Conservation (phyloP, 2,888 invertebrate species). For the Drosophila testacea region DNA sequence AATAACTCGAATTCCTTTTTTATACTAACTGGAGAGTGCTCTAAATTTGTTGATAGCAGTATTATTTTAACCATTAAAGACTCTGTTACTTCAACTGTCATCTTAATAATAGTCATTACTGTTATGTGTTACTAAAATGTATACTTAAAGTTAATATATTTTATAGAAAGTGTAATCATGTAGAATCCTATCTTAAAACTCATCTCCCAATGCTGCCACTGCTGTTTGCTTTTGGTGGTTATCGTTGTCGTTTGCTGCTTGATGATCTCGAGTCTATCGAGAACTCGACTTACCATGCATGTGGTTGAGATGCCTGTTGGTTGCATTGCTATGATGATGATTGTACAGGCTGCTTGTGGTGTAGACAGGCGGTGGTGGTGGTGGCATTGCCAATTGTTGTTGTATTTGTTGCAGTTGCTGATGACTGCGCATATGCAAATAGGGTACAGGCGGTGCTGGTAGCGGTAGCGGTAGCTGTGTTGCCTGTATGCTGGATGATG, state of each 20-base stretch:
- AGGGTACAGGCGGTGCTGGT: slow-evolving; percentile 64
- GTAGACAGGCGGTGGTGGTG: slow-evolving; percentile 70
- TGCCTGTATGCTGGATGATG: slow-evolving; percentile 43
- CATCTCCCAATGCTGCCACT: slow-evolving; percentile 6
- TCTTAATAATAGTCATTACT: not conserved
- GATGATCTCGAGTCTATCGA: not conserved
- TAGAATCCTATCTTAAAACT: not conserved
- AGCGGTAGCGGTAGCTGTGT: slow-evolving; percentile 40
- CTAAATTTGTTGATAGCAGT: not conserved
- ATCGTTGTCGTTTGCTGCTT: slow-evolving; percentile 8
- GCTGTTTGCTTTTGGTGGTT: slow-evolving; percentile 19
- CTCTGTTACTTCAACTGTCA: not conserved
- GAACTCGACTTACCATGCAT: slow-evolving; percentile 79
- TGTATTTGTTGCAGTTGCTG: slow-evolving; percentile 67
- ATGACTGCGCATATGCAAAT: slow-evolving; percentile 72
- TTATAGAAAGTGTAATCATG: not conserved
- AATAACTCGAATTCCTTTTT: not conserved
- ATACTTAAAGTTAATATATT: not conserved
- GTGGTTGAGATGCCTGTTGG: slow-evolving; percentile 65
- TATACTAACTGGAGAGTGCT: not conserved
- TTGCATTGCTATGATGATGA: slow-evolving; percentile 65
- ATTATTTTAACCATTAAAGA: not conserved
- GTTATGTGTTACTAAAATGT: not conserved
- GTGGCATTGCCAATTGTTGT: slow-evolving; percentile 71
- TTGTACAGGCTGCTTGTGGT: slow-evolving; percentile 60